Percentiles rank a stretch among this genome's conserved stretches.
phyloP scores from a whole-genome alignment of 2,797 vertebrate species.

The Tenualosa ilisha region DNA sequence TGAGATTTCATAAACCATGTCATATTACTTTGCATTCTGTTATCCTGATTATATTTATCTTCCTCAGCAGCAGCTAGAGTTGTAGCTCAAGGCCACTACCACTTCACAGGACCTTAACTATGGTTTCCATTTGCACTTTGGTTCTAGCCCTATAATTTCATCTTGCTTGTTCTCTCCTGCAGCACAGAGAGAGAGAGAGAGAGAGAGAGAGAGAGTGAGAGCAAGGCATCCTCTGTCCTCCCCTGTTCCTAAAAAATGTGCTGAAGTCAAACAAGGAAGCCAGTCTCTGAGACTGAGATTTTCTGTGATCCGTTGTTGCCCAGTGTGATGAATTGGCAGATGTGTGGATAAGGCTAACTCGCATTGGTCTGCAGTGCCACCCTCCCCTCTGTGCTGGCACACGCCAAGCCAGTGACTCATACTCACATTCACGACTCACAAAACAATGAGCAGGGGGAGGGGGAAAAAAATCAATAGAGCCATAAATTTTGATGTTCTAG shows the following conservation, averaged over 20 bases:
- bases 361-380: slow-evolving; percentile 29
- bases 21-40: background rate
- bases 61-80: background rate
- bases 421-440: background rate
- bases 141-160: slow-evolving; percentile 8
- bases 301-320: background rate
- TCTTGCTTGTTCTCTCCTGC: slow-evolving; percentile 3
- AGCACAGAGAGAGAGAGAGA: background rate
- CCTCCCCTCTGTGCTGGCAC: slow-evolving; percentile 27
- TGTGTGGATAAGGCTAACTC: slow-evolving; percentile 31
- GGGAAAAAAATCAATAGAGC: slow-evolving; percentile 34
- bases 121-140: background rate
- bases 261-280: slow-evolving; percentile 17
- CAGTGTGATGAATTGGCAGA: slow-evolving; percentile 37
- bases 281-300: background rate
- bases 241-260: background rate
- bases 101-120: slow-evolving; percentile 12
- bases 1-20: background rate
- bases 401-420: slow-evolving; percentile 15
- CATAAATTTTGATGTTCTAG: slow-evolving; percentile 36
- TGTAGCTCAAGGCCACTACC: background rate
- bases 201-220: background rate
- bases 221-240: background rate
- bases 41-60: slow-evolving; percentile 4
- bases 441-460: slow-evolving; percentile 30